Evolutionary conservation across 2,888 invertebrate species (phyloP), one percentile per base, ranked within the genome.

Genomic region (Caenorhabditis doughertyi): DNA sequence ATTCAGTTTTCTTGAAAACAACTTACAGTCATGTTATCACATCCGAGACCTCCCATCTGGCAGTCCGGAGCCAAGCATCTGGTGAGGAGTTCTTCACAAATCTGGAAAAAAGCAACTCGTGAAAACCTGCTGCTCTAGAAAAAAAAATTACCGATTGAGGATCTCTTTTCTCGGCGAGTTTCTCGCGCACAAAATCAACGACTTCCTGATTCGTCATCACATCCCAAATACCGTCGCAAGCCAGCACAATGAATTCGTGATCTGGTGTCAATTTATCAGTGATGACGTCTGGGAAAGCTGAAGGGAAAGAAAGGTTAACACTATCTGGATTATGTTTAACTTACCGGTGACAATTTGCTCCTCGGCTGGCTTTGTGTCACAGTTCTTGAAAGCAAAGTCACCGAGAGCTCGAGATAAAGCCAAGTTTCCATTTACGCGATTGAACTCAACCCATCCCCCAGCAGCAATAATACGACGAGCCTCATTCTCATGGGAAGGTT

Each of bases 201-300:
- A 97, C 98, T 76, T 91, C 84, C 93, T 96, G 95, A 92, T 96
- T 98, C 62, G 95, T 95, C 94, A 99, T 94, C 27, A 98, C 98
- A 92, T 99, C 99, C 98, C 99, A 99, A 88, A 99, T 98, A 29
- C 99, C 99, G 92, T 99, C 99, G 92, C 98, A 99, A 0, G 98
- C 99, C 89, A 99, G 93, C 44, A 99, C 94, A 72, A 98, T 94
- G 92, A 99, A 99, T 93, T 99, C 98, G 95, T 96, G 96, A 83
- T 97, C 96, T n/a, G 95, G 94, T 51, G 94, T 95, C 85, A 98
- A 93, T 79, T 95, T 94, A 84, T 95, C 94, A 56, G 95, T 94
- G 92, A 95, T 95, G 4, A 98, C 95, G 92, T 98, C 98, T 0
- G 98, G 98, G 92, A 94, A 95, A 0, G 98, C 98, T 97, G 90